Conservation (phyloP, 1,140 invertebrate genomes). For the Aleiodes sp. region DNA sequence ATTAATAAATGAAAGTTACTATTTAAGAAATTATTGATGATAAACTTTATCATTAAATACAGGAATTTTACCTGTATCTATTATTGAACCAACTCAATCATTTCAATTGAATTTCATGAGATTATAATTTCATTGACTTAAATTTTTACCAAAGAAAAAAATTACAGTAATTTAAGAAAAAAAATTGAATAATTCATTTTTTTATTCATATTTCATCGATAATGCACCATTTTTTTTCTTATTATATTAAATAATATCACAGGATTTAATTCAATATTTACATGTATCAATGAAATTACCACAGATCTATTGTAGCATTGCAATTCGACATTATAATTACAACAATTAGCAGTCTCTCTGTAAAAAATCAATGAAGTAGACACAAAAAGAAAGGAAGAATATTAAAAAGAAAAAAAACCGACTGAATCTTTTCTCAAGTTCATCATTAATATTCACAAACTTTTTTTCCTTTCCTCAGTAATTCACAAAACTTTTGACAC, state of each 20-base stretch:
- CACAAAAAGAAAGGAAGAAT: background rate
- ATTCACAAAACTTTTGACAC: background rate
- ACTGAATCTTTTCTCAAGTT: too few species aligned
- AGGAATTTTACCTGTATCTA: too few species aligned
- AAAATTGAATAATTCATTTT: background rate
- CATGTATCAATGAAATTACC: background rate
- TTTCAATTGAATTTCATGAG: too few species aligned
- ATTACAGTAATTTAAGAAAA: background rate
- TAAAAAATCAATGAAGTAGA: background rate
- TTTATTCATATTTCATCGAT: conserved; percentile 7
- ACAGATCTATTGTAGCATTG: background rate
- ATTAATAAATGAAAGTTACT: too few species aligned
- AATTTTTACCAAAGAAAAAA: too few species aligned
- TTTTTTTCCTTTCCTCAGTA: background rate
- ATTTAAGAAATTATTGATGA: too few species aligned
- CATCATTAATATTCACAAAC: too few species aligned
- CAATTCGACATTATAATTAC: background rate
- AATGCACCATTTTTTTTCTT: conserved; percentile 1
- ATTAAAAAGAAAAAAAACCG: background rate
- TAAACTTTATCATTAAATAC: too few species aligned
- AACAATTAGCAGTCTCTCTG: conserved; percentile 17
- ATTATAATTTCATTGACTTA: too few species aligned
- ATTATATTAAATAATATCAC: conserved; percentile 36
- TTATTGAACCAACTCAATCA: too few species aligned
- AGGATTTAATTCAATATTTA: conserved; percentile 25